phyloP scores from a whole-genome alignment of 2,113 vertebrate genomes.

The Heterotis niloticus region DNA sequence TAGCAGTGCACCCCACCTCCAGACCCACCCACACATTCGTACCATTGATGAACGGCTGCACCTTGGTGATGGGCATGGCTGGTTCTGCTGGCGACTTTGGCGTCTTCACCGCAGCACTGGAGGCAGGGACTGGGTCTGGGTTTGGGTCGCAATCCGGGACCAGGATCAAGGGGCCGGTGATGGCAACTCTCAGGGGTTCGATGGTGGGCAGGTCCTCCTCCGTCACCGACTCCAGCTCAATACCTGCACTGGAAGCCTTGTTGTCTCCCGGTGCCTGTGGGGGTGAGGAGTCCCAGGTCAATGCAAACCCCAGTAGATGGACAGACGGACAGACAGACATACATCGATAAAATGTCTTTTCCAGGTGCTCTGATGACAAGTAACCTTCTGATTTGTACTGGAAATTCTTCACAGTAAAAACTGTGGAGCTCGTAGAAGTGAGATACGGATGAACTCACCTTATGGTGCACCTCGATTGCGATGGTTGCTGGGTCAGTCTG shows the following conservation, averaged over 20 bases:
- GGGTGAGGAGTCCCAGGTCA: background rate
- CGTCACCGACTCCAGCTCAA: constrained; percentile 61
- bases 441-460: background rate
- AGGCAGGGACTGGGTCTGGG: constrained; percentile 8
- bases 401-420: background rate
- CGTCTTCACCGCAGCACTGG: constrained; percentile 5
- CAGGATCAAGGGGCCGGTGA: constrained; percentile 46
- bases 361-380: background rate
- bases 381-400: background rate
- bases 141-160: constrained; percentile 24
- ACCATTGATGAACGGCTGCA: constrained; percentile 65
- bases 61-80: constrained; percentile 62
- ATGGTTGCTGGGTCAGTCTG: constrained; percentile 22
- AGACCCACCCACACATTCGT: constrained; percentile 16
- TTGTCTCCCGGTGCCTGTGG: constrained; percentile 4
- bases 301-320: too few species aligned
- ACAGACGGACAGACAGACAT: background rate
- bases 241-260: constrained; percentile 34
- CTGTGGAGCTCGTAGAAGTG: background rate
- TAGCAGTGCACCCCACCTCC: background rate
- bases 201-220: constrained; percentile 59
- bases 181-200: constrained; percentile 51
- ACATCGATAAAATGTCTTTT: background rate
- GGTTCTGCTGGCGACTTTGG: constrained; percentile 29
- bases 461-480: background rate